Base-by-base conservation (phyloP, 2,797 vertebrate genomes). In the Poecilia velifera region DNA sequence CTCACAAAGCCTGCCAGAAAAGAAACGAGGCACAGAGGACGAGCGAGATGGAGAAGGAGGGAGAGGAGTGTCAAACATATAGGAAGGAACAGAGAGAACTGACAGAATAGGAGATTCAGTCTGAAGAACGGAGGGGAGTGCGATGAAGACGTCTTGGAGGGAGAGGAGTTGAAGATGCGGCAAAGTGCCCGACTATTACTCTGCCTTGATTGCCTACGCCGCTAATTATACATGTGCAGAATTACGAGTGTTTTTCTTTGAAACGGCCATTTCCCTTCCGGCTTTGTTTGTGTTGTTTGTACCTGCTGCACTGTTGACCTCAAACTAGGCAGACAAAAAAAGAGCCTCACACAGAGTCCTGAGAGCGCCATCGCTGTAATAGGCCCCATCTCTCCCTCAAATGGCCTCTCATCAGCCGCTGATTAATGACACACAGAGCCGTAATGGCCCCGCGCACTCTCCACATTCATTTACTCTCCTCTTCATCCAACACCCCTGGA, bases 351-450 rank as follows among this genome's bases (percentile, higher is more conserved):
- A 77, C 64, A 22, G 70, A 84, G 91, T 87, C 89, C 92, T 86
- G 74, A 87, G 92, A 91, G 91, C 76, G 64, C 88, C 77, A 46
- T 86, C 62, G 88, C 82, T 49, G 88, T 91, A 92, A 94, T 88
- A 81, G 90, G 82, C 84, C 84, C 88, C 90, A 84, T 91, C 91
- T 89, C 88, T 84, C 80, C 84, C 81, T 83, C 90, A 87, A 88
- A 90, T 92, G 84, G 86, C 87, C 85, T 90, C 91, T 93, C 93
- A 92, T 94, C 92, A 93, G 82, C 81, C 8, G 20, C 93, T 94
- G 93, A 95, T 94, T 94, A 93, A 94, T 91, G 90, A 88, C 87
- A 93, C 90, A 90, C 88, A 82, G 79, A 87, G 86, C 81, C 80
- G 70, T 92, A 92, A 93, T 93, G 91, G 91, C 84, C 84, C 84